A percentile compares a stretch with the other conserved stretches of the same genome.
These are phyloP conservation scores for Seira musarum DNA, from an alignment of 2,888 invertebrate species.

Conservation along the genomic window DNA sequence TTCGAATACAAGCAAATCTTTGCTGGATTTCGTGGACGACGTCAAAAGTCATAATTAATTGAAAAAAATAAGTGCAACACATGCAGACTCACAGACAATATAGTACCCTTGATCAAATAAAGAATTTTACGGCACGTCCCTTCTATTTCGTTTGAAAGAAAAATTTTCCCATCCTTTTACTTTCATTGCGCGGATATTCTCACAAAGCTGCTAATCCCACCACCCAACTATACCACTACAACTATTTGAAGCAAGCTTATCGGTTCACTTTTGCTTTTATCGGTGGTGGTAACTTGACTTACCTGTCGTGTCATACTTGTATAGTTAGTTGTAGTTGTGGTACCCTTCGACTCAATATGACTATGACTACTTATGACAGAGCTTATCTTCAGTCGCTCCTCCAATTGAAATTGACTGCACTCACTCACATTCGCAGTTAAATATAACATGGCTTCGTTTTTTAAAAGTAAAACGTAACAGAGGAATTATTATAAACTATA, in stretches of 20 bases:
- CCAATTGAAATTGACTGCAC: too few relatives aligned
- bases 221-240: neutral
- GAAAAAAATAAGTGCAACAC: too few relatives aligned
- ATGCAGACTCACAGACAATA: too few relatives aligned
- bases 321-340: neutral
- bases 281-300: neutral
- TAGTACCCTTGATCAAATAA: too few relatives aligned
- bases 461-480: conserved; percentile 26
- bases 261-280: conserved; percentile 25
- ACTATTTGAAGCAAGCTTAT: conserved; percentile 8
- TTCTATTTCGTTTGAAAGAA: neutral
- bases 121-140: too few relatives aligned
- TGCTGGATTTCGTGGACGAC: too few relatives aligned
- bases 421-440: too few relatives aligned
- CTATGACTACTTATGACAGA: too few relatives aligned
- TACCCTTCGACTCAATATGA: too few relatives aligned
- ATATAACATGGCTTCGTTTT: neutral
- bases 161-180: conserved; percentile 57
- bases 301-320: neutral
- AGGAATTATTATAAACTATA: conserved; percentile 13
- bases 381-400: neutral
- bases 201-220: conserved; percentile 16
- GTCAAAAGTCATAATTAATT: too few relatives aligned
- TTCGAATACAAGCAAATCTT: too few relatives aligned
- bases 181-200: conserved; percentile 44